Conservation (phyloP, 1,140 invertebrate genomes). For the Cherax quadricarinatus region DNA sequence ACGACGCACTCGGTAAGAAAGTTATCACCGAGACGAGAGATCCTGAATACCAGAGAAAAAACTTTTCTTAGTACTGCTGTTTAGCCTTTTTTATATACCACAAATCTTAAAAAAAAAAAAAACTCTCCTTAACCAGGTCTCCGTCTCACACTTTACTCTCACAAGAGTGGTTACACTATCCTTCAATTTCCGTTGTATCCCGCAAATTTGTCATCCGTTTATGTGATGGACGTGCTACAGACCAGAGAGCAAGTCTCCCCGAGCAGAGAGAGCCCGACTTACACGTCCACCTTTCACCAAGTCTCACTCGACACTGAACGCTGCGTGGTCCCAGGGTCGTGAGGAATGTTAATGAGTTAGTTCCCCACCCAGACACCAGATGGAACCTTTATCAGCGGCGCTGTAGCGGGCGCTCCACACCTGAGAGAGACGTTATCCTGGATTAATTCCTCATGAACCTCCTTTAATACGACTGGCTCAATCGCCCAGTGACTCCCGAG, state of each 20-base stretch:
- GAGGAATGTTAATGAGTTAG: constrained; percentile 66
- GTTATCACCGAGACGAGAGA: background rate
- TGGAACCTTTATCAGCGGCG: constrained; percentile 60
- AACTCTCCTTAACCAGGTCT: background rate
- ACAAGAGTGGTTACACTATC: background rate
- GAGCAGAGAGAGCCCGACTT: constrained; percentile 19
- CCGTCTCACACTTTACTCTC: background rate
- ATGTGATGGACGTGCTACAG: background rate
- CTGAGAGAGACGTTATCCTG: constrained; percentile 12
- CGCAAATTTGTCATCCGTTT: constrained; percentile 7
- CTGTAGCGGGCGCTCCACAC: background rate
- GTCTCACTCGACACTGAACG: constrained; percentile 62
- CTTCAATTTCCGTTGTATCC: constrained; percentile 6
- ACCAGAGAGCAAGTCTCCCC: constrained; percentile 1
- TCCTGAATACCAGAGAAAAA: background rate
- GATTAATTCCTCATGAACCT: constrained; percentile 12
- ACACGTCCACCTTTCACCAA: constrained; percentile 52
- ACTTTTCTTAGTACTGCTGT: background rate
- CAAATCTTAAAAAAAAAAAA: background rate
- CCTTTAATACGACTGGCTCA: background rate
- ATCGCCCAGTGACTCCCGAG: background rate
- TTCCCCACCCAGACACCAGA: constrained; percentile 58
- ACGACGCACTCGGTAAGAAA: background rate
- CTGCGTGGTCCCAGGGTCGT: constrained; percentile 30
- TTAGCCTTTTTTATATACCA: background rate